phyloP scores from a whole-genome alignment of 1,140 invertebrate genomes.

The Lineus longissimus region DNA sequence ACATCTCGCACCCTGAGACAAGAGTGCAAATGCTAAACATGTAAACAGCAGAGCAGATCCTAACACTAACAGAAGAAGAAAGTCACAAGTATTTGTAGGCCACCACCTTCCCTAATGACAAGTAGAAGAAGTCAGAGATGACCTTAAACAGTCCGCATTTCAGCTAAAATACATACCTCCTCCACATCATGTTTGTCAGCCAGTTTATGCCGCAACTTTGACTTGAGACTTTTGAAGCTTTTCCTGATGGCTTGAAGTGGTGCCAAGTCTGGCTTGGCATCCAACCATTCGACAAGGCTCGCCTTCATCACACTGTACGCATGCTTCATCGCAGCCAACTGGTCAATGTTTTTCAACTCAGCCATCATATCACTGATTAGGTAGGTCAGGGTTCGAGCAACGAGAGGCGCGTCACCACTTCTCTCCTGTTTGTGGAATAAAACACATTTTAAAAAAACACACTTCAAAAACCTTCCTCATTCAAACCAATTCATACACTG shows the following conservation, averaged over 20 bases:
- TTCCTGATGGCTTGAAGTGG: neutral
- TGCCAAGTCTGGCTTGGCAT: neutral
- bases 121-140: neutral
- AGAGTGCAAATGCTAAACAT: too few relatives aligned
- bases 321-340: neutral
- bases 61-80: neutral
- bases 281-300: neutral
- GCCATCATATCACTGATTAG: neutral
- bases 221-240: neutral
- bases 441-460: too few relatives aligned
- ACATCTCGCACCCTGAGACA: too few relatives aligned
- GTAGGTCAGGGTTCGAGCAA: neutral
- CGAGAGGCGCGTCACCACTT: neutral
- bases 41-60: too few relatives aligned
- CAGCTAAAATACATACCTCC: neutral
- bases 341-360: neutral
- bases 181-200: constrained; percentile 1
- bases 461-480: too few relatives aligned
- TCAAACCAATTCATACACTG: too few relatives aligned
- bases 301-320: neutral
- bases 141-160: too few relatives aligned
- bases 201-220: neutral
- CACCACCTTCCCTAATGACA: neutral
- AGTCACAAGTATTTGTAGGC: neutral
- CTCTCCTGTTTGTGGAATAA: too few relatives aligned